phyloP scores from a whole-genome alignment of 2,888 invertebrate genomes.

The Conchocele bisecta region DNA sequence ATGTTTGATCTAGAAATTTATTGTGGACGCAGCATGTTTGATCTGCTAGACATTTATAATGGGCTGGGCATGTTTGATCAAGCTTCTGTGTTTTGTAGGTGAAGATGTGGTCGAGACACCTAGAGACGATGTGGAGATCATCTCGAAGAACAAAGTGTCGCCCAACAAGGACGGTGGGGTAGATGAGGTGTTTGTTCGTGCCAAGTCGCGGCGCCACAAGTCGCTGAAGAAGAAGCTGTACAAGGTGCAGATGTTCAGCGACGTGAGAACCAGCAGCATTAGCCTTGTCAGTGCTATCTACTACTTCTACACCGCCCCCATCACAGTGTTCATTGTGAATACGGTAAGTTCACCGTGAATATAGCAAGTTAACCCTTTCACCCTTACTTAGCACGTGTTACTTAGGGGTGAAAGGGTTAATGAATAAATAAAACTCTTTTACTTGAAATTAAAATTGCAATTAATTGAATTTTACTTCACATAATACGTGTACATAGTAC shows the following conservation, averaged over 20 bases:
- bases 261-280: conserved; percentile 61
- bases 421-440: too few relatives aligned
- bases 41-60: too few relatives aligned
- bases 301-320: conserved; percentile 81
- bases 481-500: too few relatives aligned
- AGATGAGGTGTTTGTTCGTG: conserved; percentile 52
- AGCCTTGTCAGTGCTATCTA: conserved; percentile 72
- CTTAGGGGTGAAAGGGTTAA: too few relatives aligned
- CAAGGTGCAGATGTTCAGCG: conserved; percentile 62
- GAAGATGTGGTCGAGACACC: conserved; percentile 20
- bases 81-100: too few relatives aligned
- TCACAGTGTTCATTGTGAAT: conserved; percentile 79
- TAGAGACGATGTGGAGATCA: conserved; percentile 40
- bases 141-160: background rate
- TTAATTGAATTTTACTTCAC: too few relatives aligned
- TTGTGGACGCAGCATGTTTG: too few relatives aligned
- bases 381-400: background rate
- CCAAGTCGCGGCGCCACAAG: conserved; percentile 38
- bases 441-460: too few relatives aligned
- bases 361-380: background rate
- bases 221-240: conserved; percentile 59
- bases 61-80: too few relatives aligned
- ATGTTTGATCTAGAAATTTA: too few relatives aligned
- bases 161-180: conserved; percentile 7
- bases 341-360: conserved; percentile 67